Base-by-base conservation (phyloP, 2,888 invertebrate genomes). In the Smittia aterrima region DNA sequence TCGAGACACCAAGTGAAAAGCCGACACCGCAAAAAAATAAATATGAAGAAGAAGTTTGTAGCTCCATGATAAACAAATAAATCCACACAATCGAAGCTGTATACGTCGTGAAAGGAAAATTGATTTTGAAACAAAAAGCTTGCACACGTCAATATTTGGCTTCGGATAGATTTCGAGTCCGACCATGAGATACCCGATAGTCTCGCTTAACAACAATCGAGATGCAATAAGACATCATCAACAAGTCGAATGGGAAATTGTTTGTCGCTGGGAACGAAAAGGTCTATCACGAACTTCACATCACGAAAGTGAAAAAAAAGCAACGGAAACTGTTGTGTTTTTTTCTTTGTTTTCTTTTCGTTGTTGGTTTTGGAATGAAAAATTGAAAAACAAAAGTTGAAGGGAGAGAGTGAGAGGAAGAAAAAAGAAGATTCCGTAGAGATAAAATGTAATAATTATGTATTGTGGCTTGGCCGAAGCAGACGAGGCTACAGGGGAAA, bases 381-480 rank as follows among this genome's bases (percentile, higher is more conserved):
- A n/a, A n/a, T 32, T 9, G 32, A 38, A n/a, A n/a, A 66, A 62
- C 22, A 22, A 20, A n/a, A 68, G 27, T 20, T 13, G 9, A 20
- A 18, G 32, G 47, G 25, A 41, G 70, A 67, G 32, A 41, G 70
- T 71, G 58, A 71, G 24, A 20, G n/a, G 25, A 53, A 1, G 47
- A 40, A 38, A n/a, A n/a, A n/a, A 58, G 62, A 53, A 72, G 72
- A 72, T 72, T 32, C 72, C 58, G 54, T 20, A 62, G 9, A 70
- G 70, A 70, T 53, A 58, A 72, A 72, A 62, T 62, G 72, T 72
- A 53, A 72, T 72, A 72, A 72, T 72, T 72, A 22, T 62, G 58
- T 62, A 72, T 58, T 27, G 24, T 70, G 25, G 20, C 20, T 40
- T 1, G 18, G 22, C 22, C 13, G n/a, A 58, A 18, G 9, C 58